Evolutionary conservation across 2,797 vertebrate species (phyloP).

Genomic region (Oophaga sylvatica): DNA sequence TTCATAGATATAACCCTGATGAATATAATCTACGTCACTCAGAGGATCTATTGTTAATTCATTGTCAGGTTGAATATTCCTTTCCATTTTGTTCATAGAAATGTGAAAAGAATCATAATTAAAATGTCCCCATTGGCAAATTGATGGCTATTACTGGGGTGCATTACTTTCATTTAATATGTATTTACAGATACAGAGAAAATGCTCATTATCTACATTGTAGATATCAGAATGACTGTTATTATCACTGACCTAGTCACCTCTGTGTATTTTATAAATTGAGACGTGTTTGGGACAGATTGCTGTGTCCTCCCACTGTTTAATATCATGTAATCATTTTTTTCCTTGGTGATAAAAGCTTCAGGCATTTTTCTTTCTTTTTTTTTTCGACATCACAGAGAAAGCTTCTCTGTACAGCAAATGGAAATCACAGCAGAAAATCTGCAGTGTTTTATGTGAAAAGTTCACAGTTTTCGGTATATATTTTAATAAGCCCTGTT

Average conservation of each 20-base stretch:
- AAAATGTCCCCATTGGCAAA: conserved; percentile 37
- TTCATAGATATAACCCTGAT: not conserved
- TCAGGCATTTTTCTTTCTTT: conserved; percentile 23
- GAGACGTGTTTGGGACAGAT: conserved; percentile 25
- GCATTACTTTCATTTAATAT: conserved; percentile 18
- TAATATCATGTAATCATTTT: conserved; percentile 33
- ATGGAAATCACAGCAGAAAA: conserved; percentile 5
- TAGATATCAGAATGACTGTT: conserved; percentile 35
- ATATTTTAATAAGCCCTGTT: not conserved
- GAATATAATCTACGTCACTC: not conserved
- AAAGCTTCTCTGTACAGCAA: not conserved
- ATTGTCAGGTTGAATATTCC: not conserved
- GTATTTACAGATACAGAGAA: conserved; percentile 31
- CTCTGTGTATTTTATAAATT: conserved; percentile 10
- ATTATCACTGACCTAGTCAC: conserved; percentile 19
- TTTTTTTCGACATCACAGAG: conserved; percentile 8
- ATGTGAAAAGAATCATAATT: conserved; percentile 33
- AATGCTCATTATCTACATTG: conserved; percentile 33
- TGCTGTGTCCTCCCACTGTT: conserved; percentile 24
- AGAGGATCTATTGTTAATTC: conserved; percentile 1
- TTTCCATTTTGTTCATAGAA: not conserved
- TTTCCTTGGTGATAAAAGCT: conserved; percentile 28
- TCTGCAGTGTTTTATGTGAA: not conserved
- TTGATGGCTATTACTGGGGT: conserved; percentile 41
- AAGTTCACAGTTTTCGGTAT: not conserved